Evolutionary conservation across 2,888 invertebrate genomes (phyloP).

Genomic region (Mongoloraphidia duomilia): DNA sequence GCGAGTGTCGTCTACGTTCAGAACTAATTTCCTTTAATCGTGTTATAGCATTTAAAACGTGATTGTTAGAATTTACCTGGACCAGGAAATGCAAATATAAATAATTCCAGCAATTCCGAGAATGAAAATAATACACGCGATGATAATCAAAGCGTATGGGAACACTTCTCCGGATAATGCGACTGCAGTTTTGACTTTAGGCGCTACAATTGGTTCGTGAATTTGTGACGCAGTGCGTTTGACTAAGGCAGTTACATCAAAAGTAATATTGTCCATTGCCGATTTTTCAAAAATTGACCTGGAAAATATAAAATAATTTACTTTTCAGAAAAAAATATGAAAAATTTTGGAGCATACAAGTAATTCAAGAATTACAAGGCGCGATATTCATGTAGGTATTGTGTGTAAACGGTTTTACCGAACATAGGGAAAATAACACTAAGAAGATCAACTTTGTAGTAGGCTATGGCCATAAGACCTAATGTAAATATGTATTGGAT

Average conservation of each 20-base stretch:
- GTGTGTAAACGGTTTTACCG: no score
- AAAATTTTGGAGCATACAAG: not conserved
- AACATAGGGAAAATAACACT: no score
- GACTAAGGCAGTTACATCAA: slow-evolving; percentile 50
- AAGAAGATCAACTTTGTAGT: no score
- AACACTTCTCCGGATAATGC: slow-evolving; percentile 47
- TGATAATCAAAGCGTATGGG: slow-evolving; percentile 76
- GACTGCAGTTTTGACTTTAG: slow-evolving; percentile 28
- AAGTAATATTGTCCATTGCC: slow-evolving; percentile 49
- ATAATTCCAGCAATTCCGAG: slow-evolving; percentile 79
- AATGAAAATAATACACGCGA: slow-evolving; percentile 79
- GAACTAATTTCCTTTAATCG: not conserved
- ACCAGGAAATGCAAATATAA: slow-evolving; percentile 89
- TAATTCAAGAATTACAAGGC: no score
- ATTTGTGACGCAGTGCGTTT: slow-evolving; percentile 55
- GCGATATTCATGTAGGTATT: no score
- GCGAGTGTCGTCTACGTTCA: no score
- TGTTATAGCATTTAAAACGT: not conserved
- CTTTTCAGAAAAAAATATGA: not conserved
- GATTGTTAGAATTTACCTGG: slow-evolving; percentile 47
- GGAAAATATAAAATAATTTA: slow-evolving; percentile 15
- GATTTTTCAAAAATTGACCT: slow-evolving; percentile 45
- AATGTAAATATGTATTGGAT: no score
- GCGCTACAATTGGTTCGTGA: slow-evolving; percentile 38
- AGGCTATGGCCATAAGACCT: no score